Evolutionary conservation across 2,888 invertebrate genomes (phyloP), one percentile per base, ranked within the genome.

Genomic region (Eutolmus rufibarbis): DNA sequence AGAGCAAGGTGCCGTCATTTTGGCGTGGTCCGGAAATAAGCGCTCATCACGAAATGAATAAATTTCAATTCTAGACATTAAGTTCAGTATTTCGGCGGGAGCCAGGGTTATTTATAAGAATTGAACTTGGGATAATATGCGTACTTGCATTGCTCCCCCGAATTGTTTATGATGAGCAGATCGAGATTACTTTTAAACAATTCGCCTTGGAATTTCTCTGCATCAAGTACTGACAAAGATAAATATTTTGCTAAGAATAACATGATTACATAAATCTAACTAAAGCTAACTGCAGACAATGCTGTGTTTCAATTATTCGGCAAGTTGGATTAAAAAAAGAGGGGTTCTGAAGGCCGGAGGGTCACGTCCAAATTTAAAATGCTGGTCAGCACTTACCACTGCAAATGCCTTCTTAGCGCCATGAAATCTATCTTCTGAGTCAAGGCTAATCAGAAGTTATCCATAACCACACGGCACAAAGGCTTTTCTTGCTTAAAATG

Each of bases 61-160:
- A 78, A 78, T 4, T 46, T 78, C 46, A 43, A 28, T 8, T 23
- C 43, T 78, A 43, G 28, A 9, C 1, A n/a, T 51, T 19, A 51
- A 51, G 7, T 51, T 51, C 8, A n/a, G 51, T 8, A 5, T n/a
- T 51, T 51, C 19, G 16, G 8, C 51, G n/a, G 19, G 51, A 51
- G n/a, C 7, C 51, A 51, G 19, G 28, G 51, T 79, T 79, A 79
- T 79, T 79, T 78, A 43, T 79, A 79, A n/a, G 31, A 46, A 79
- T 9, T 28, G 8, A 78, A 23, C 23, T 37, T 43, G 43, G 51
- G 76, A 31, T 51, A 79, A 28, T 34, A 56, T 5, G 79, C 31
- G 31, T 31, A 51, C 51, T 51, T 79, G 51, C n/a, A 19, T n/a
- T 51, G 66, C 28, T 66, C 66, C 66, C 66, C 12, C 66, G 79